Percentiles rank a stretch among this genome's conserved stretches.
phyloP scores from a whole-genome alignment of 2,113 vertebrate genomes.

The Heloderma charlesbogerti region DNA sequence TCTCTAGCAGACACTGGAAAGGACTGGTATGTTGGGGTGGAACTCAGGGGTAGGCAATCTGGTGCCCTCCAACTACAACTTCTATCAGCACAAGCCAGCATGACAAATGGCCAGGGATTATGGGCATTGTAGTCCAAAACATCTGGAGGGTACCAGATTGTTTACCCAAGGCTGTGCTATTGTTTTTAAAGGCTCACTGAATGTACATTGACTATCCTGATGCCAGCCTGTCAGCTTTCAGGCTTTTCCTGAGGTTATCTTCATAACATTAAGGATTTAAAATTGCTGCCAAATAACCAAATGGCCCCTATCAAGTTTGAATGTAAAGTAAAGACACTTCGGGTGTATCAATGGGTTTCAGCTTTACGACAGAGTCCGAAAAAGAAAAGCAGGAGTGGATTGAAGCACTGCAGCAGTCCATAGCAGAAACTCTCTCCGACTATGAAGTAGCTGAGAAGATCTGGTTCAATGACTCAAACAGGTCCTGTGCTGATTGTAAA shows the following conservation, averaged over 20 bases:
- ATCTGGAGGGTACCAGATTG: no score
- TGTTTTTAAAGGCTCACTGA: no score
- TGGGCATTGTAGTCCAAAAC: no score
- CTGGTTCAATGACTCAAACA: constrained; percentile 97
- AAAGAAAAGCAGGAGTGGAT: constrained; percentile 95
- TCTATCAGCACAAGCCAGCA: no score
- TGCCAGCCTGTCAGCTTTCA: background rate
- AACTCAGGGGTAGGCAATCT: background rate
- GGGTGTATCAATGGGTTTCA: constrained; percentile 85
- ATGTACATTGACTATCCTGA: background rate
- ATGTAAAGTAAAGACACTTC: constrained; percentile 83
- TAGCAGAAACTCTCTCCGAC: constrained; percentile 95
- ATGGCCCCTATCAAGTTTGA: constrained; percentile 80
- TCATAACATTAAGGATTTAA: constrained; percentile 46
- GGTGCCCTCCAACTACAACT: no score
- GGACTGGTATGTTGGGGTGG: background rate
- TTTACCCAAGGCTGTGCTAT: no score
- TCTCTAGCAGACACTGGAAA: background rate
- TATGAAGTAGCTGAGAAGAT: constrained; percentile 99
- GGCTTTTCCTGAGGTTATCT: constrained; percentile 18
- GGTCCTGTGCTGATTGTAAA: constrained; percentile 92
- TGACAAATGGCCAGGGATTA: no score
- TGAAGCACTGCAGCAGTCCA: constrained; percentile 94
- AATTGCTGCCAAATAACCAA: constrained; percentile 21
- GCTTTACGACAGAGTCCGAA: constrained; percentile 94